Evolutionary conservation across 2,888 invertebrate genomes (phyloP), one percentile per base, ranked within the genome.

Genomic region (Lathronympha strigana): DNA sequence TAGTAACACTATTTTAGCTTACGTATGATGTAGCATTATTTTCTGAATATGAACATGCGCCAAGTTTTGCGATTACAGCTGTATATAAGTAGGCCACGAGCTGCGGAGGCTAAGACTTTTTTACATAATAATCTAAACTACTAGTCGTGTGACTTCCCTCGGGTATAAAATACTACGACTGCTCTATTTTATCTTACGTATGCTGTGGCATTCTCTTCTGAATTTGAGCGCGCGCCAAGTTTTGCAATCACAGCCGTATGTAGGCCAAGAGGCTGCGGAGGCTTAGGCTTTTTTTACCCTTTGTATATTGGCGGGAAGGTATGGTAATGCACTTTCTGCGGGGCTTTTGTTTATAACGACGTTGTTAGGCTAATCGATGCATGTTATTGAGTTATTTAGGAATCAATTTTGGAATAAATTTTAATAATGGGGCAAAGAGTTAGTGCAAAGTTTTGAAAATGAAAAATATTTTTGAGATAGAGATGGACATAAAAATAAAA

Each of bases 181-280:
- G 31, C 13, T 15, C 21, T 3, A 40, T 58, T 57, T 50, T 58
- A 19, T 6, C 13, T 19, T 15, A 67, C 63, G 54, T 71, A 66
- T 73, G 74, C 74, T 74, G 76, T 77, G 76, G 74, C 69, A 67
- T 72, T 77, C 77, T 76, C 72, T 75, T 79, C 71, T 72, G 72
- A 69, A 79, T 82, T 87, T 89, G 89, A 89, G 82, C 73, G 72
- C 60, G 72, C 80, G 90, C 90, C 90, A 89, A 82, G 80, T 76
- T 77, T 73, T 79, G 81, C 87, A 87, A 86, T 88, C 88, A 86
- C 78, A 84, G 76, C 73, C 78, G 80, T 77, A 89, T 86, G 79
- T 90, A 81, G 90, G 90, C 80, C 90, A 89, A 90, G 90, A 86
- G 90, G 84, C 86, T 89, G 90, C 90, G 81, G 84, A 67, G 71